Evolutionary conservation across 2,888 invertebrate genomes (phyloP), one percentile per base, ranked within the genome.

Genomic region (Lissocephala sabroskyi): DNA sequence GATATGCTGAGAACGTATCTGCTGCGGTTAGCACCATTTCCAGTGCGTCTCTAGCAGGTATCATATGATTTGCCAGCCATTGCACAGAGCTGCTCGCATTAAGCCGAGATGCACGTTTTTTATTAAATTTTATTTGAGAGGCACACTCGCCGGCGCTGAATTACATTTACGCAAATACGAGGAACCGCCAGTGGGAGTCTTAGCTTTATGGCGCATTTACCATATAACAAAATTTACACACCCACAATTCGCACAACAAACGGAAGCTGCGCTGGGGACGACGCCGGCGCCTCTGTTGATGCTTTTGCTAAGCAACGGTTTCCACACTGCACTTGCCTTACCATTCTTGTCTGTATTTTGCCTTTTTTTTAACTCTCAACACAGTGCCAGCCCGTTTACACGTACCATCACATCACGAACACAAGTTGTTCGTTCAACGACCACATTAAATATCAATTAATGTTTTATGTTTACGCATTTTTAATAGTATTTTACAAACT

Each of bases 51-150:
- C 10, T 41, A 47, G 58, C 52, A 39, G 57, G 45, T 56, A 56
- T 13, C 13, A 16, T 35, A 35, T 35, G 10, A 35, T 13, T 35
- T 35, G 35, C 16, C 35, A 10, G 10, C 37, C 37, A 37, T 37
- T 29, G 37, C 39, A 41, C 56, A 41, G 64, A 64, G 68, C 57
- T 52, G 52, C 35, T 57, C 59, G 68, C 74, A 64, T 76, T 62
- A 76, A 64, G 65, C 56, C 62, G 52, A 44, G 74, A 55, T 76
- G 76, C 68, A 70, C 68, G 68, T 70, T 70, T 70, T 70, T 70
- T 70, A 70, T 70, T 76, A 76, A 70, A 70, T 70, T 70, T 70
- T 70, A 76, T 70, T 70, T 74, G 77, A 68, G 77, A 65, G 56
- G 60, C 41, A 65, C 77, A 47, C 52, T 17, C 10, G 35, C 7